Evolutionary conservation across 1,140 invertebrate species (phyloP).

Genomic region (Trichonephila inaurata): DNA sequence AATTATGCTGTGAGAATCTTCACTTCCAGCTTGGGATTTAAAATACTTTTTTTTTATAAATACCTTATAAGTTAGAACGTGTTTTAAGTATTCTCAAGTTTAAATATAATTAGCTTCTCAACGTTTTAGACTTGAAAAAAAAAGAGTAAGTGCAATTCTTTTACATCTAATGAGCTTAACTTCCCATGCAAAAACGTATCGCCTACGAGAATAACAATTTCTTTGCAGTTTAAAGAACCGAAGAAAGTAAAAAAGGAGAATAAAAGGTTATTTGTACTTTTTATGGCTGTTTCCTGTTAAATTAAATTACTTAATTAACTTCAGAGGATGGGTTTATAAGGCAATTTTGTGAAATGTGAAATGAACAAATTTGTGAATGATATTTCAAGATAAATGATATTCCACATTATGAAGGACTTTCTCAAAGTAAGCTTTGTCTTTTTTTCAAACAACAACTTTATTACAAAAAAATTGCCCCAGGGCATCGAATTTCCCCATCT

Average conservation of each 20-base stretch:
- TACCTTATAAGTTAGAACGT: background rate
- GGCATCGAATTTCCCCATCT: too few species aligned
- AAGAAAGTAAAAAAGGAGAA: background rate
- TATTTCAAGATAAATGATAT: too few species aligned
- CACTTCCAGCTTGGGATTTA: background rate
- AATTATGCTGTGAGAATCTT: slow-evolving; percentile 4
- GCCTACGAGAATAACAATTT: background rate
- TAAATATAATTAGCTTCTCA: slow-evolving; percentile 31
- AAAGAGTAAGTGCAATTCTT: background rate
- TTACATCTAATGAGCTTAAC: background rate
- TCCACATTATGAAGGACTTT: too few species aligned
- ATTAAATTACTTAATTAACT: background rate
- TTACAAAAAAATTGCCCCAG: too few species aligned
- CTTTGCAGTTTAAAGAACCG: background rate
- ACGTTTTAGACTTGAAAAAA: background rate
- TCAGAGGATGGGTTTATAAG: too few species aligned
- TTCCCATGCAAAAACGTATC: background rate
- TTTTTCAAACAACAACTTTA: too few species aligned
- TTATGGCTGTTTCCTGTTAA: background rate
- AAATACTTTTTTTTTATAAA: background rate
- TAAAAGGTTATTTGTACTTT: background rate
- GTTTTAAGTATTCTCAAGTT: slow-evolving; percentile 11
- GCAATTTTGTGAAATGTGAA: too few species aligned
- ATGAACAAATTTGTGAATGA: too few species aligned
- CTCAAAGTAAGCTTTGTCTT: too few species aligned